Conservation (phyloP, 2,113 vertebrate species). For the Siniperca knerii region DNA sequence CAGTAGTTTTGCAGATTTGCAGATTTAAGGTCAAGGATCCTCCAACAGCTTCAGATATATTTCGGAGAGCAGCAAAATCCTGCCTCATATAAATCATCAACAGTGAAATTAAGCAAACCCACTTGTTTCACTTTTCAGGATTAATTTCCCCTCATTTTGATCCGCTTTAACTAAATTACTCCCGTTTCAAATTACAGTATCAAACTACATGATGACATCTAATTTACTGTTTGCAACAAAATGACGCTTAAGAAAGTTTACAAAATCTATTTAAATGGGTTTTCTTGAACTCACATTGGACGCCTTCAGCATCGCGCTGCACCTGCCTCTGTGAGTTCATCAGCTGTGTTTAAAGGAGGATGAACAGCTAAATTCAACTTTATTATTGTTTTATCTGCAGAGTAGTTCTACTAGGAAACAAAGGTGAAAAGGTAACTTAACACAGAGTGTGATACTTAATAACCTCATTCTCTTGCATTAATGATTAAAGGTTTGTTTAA, state of each 20-base stretch:
- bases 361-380: neutral
- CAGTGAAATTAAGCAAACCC: neutral
- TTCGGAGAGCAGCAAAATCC: neutral
- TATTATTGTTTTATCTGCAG: conserved; percentile 14
- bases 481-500: conserved; percentile 25
- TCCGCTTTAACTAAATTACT: neutral
- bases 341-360: neutral
- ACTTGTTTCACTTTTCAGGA: neutral
- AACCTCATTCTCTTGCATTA: neutral
- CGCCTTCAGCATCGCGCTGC: neutral
- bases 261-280: neutral
- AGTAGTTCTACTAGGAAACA: neutral
- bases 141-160: neutral
- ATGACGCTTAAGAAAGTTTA: neutral
- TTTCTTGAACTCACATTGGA: neutral
- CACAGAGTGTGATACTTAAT: neutral
- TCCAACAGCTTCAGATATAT: neutral
- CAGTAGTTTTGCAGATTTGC: neutral
- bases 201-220: neutral
- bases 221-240: neutral
- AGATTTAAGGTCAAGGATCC: neutral
- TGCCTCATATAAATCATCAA: no score
- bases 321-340: neutral
- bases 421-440: neutral
- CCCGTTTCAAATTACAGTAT: no score